Conservation (phyloP, 2,888 invertebrate species). For the Erpobdella octoculata region DNA sequence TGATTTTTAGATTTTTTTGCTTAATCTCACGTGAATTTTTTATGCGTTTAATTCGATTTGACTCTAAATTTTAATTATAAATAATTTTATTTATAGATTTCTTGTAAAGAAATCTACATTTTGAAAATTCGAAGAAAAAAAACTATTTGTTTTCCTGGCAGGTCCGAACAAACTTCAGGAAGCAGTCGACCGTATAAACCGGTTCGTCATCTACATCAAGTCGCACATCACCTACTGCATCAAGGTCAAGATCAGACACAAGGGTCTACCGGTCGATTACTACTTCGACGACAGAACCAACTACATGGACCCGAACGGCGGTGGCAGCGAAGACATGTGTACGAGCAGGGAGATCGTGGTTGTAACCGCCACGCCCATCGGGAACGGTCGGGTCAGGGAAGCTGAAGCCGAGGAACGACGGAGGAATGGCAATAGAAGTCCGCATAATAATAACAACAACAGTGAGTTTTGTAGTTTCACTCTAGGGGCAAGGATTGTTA, state of each 20-base stretch:
- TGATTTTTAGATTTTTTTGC: too few relatives aligned
- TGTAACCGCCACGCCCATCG: slow-evolving; percentile 15
- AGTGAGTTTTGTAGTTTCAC: too few relatives aligned
- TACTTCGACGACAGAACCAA: slow-evolving; percentile 24
- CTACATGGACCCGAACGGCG: background rate
- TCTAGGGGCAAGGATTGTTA: too few relatives aligned
- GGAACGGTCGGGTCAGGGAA: slow-evolving; percentile 17
- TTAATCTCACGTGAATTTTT: too few relatives aligned
- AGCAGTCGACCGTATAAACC: slow-evolving; percentile 82
- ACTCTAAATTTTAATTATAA: too few relatives aligned
- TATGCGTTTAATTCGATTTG: too few relatives aligned
- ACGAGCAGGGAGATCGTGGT: slow-evolving; percentile 18
- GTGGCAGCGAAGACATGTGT: background rate
- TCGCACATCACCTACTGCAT: slow-evolving; percentile 45
- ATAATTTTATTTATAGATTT: too few relatives aligned
- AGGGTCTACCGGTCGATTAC: slow-evolving; percentile 11
- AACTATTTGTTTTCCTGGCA: too few relatives aligned
- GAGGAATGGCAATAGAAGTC: background rate
- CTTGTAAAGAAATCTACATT: too few relatives aligned
- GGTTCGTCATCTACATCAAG: slow-evolving; percentile 38
- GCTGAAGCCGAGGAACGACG: background rate
- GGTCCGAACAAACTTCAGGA: slow-evolving; percentile 96
- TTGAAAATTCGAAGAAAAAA: too few relatives aligned
- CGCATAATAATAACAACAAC: slow-evolving; percentile 11
- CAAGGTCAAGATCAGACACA: slow-evolving; percentile 41